Evolutionary conservation across 2,113 vertebrate species (phyloP), one percentile per base, ranked within the genome.

Genomic region (Hippocampus guttulatus): DNA sequence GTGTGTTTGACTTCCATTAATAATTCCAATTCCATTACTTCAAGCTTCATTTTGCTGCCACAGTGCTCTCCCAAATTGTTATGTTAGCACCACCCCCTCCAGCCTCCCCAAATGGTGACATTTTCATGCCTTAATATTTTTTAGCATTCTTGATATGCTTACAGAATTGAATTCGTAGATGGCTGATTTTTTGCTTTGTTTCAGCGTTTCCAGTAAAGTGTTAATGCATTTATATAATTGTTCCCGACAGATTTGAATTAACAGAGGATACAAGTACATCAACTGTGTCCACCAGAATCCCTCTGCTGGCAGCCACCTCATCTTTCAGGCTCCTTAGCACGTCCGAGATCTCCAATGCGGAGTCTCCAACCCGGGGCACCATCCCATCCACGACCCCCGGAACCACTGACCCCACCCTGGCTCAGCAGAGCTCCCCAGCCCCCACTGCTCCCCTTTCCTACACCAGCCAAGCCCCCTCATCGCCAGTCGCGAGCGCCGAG

Each of bases 191-290:
- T 38, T 38, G 33, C 33, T 38, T 33, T 33, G 30, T 33, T 33
- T 33, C 5, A 38, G 33, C 33, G 5, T 45, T 45, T 10, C 9
- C 14, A 12, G 5, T 47, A 15, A 15, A 47, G 45, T 16, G 8
- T 47, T 47, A 16, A 47, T n/a, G 5, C 9, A 43, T 58, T 21
- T 20, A 15, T 64, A 40, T 41, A 7, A 38, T 58, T 74, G 72
- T 18, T 68, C 20, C 70, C 10, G 3, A 69, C 70, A 90, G 84
- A 71, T 69, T 80, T 21, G 78, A 79, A 41, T 30, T 64, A 58
- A 87, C 86, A 47, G 90, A 84, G 45, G 74, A 84, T 40, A 82
- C 83, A 5, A 51, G 60, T 9, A 67, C 49, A 71, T 43, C 78
- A 20, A 54, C 71, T 3, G 15, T 27, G 30, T 67, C 71, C 57